These are phyloP conservation scores for Oryzias woworae DNA, from an alignment of 2,113 vertebrate species.

Conservation along the genomic window DNA sequence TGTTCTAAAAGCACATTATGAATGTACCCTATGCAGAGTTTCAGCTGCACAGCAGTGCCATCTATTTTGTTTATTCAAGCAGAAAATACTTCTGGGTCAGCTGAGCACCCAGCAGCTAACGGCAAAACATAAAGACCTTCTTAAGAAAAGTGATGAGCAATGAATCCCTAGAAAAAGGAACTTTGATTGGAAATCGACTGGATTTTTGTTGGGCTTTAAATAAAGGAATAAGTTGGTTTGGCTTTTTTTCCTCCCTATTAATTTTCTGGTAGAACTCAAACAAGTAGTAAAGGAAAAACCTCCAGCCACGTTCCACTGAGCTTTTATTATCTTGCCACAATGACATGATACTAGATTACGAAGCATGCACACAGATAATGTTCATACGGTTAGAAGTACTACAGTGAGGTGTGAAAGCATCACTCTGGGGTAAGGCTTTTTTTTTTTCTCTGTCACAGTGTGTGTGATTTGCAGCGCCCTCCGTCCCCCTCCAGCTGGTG, in stretches of 20 bases:
- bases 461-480: constrained; percentile 73
- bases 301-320: constrained; percentile 53
- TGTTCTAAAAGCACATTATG: no score
- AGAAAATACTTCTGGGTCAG: no score
- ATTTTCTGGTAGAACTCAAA: neutral
- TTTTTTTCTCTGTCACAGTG: constrained; percentile 87
- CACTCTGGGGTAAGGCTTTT: constrained; percentile 81
- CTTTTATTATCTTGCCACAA: constrained; percentile 76
- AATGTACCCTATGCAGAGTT: no score
- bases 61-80: no score
- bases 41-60: no score
- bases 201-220: neutral
- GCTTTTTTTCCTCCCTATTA: neutral
- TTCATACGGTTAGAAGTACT: constrained; percentile 72
- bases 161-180: no score
- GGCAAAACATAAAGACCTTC: no score
- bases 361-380: constrained; percentile 91
- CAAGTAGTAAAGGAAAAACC: neutral
- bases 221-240: neutral
- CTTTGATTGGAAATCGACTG: no score
- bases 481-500: constrained; percentile 75
- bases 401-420: constrained; percentile 78
- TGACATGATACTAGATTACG: constrained; percentile 82
- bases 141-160: no score
- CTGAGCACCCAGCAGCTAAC: no score